Conservation (phyloP, 2,888 invertebrate genomes). For the Heteromyza rotundicornis region DNA sequence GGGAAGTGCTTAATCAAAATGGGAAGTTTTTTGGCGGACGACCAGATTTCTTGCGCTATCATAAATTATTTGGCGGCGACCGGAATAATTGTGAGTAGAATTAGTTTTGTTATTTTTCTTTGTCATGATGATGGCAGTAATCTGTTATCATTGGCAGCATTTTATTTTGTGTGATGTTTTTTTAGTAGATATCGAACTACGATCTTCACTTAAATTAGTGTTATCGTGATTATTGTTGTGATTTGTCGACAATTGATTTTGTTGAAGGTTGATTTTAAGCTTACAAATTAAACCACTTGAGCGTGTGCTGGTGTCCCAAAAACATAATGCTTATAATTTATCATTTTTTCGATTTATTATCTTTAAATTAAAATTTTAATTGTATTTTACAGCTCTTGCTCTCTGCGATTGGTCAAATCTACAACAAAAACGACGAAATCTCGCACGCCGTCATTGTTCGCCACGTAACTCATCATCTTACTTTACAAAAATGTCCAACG, state of each 20-base stretch:
- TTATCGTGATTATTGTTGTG: too few relatives aligned
- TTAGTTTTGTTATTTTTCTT: conserved; percentile 2
- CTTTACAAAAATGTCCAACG: conserved; percentile 74
- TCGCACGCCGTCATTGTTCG: conserved; percentile 81
- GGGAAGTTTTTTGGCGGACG: conserved; percentile 83
- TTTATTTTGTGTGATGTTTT: conserved; percentile 2
- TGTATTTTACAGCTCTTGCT: conserved; percentile 87
- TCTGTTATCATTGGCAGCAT: background rate
- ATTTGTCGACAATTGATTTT: too few relatives aligned
- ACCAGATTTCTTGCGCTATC: conserved; percentile 81
- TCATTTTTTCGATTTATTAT: too few relatives aligned
- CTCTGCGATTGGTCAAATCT: conserved; percentile 87
- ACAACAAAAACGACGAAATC: conserved; percentile 77
- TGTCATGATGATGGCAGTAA: background rate
- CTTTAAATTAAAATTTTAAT: too few relatives aligned
- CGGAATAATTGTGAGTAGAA: conserved; percentile 82
- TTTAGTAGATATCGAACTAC: conserved; percentile 9
- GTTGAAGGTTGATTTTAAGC: too few relatives aligned
- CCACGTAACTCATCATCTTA: conserved; percentile 77
- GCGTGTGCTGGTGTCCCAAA: too few relatives aligned
- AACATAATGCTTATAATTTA: too few relatives aligned
- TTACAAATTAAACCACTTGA: too few relatives aligned
- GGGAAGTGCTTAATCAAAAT: conserved; percentile 79
- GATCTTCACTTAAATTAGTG: too few relatives aligned
- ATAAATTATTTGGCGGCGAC: conserved; percentile 83